Percentiles rank a stretch among this genome's conserved stretches.
Evolutionary conservation across 2,888 invertebrate genomes (phyloP).

Genomic region (Drosophila anceps): DNA sequence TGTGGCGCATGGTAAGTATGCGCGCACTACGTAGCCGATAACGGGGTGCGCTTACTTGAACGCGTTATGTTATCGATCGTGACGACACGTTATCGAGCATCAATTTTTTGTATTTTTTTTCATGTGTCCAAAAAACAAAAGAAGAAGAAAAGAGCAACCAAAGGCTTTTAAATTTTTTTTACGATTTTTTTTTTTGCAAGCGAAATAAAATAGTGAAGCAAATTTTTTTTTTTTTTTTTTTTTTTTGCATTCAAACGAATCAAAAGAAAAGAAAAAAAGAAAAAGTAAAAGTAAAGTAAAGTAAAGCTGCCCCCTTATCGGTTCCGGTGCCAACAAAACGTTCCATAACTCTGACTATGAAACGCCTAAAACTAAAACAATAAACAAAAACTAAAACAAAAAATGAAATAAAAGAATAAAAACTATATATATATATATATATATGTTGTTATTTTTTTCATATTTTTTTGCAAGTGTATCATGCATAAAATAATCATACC

Average conservation of each 20-base stretch:
- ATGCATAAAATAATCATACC: conserved; percentile 48
- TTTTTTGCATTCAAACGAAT: conserved; percentile 19
- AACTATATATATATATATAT: conserved; percentile 36
- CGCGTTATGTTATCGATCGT: conserved; percentile 36
- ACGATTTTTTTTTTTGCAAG: conserved; percentile 29
- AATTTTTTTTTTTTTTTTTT: conserved; percentile 34
- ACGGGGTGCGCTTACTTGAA: conserved; percentile 62
- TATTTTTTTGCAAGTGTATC: conserved; percentile 60
- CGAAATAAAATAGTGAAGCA: conserved; percentile 27
- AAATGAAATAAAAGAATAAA: conserved; percentile 2
- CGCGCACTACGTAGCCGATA: conserved; percentile 75
- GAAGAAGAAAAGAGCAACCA: too few species aligned
- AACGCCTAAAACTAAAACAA: conserved; percentile 21
- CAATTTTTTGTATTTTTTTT: conserved; percentile 65
- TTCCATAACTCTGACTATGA: conserved; percentile 26
- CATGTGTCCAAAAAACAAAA: conserved; percentile 45
- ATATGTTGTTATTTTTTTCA: conserved; percentile 51
- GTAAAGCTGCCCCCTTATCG: conserved; percentile 69
- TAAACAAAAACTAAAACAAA: conserved; percentile 18
- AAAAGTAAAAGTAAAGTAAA: neutral
- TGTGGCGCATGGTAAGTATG: conserved; percentile 83
- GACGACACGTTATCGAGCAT: conserved; percentile 13
- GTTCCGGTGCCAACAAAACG: conserved; percentile 56
- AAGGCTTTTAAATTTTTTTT: conserved; percentile 26
- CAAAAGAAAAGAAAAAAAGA: neutral